Percentiles rank a stretch among this genome's conserved stretches.
Conservation (phyloP, 2,797 vertebrate species). For the Sebastolobus altivelis region DNA sequence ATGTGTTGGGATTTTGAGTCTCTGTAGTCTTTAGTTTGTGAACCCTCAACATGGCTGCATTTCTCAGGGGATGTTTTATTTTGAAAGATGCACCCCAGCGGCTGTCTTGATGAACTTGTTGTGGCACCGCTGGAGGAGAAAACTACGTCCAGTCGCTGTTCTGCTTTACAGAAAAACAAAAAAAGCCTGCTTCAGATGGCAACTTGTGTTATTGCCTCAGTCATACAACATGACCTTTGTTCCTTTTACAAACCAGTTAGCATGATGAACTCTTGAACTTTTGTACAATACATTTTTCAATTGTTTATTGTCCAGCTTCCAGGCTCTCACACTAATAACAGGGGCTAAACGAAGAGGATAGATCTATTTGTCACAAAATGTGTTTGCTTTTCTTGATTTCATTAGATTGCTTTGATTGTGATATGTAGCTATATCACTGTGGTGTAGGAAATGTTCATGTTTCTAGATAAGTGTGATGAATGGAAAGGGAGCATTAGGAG, state of each 20-base stretch:
- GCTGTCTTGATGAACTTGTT: slow-evolving; percentile 22
- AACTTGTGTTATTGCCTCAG: slow-evolving; percentile 13
- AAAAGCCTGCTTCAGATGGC: slow-evolving; percentile 3
- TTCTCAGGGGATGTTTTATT: slow-evolving; percentile 45
- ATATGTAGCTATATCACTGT: slow-evolving; percentile 18
- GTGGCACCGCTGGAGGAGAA: slow-evolving; percentile 17
- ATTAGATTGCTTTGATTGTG: slow-evolving; percentile 29
- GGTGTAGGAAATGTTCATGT: slow-evolving; percentile 12
- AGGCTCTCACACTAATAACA: slow-evolving; percentile 45
- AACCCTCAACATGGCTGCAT: slow-evolving; percentile 31
- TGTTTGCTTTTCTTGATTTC: no score
- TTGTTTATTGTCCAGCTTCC: slow-evolving; percentile 20
- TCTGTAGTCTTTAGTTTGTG: slow-evolving; percentile 24
- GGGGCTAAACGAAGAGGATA: slow-evolving; percentile 49
- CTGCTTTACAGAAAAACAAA: background rate
- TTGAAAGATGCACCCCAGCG: slow-evolving; percentile 29
- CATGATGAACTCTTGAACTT: background rate
- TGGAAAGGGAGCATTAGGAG: background rate
- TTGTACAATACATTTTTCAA: background rate
- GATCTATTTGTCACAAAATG: slow-evolving; percentile 1
- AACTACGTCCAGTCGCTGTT: slow-evolving; percentile 6
- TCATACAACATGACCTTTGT: background rate
- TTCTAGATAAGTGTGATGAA: slow-evolving; percentile 21
- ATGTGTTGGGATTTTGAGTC: slow-evolving; percentile 33
- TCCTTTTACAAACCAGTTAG: slow-evolving; percentile 23